These are phyloP conservation scores for Dioctria linearis DNA, from an alignment of 2,888 invertebrate species.

Conservation along the genomic window DNA sequence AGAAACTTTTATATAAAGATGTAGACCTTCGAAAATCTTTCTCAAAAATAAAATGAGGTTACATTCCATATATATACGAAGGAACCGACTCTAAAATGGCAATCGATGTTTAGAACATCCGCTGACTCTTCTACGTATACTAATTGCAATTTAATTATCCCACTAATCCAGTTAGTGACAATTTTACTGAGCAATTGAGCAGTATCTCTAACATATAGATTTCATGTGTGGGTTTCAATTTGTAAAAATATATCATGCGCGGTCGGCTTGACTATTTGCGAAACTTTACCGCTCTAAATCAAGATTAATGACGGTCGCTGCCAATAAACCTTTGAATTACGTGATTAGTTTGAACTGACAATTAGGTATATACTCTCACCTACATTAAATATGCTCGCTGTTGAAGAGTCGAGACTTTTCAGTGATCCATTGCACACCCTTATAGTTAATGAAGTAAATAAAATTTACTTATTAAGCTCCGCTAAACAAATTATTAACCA, in stretches of 20 bases:
- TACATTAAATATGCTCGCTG: neutral
- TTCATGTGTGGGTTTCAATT: conserved; percentile 12
- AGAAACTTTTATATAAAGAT: neutral
- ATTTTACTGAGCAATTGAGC: conserved; percentile 8
- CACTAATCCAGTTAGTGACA: conserved; percentile 16
- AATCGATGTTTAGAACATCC: conserved; percentile 8
- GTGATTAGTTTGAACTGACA: neutral
- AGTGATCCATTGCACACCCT: neutral
- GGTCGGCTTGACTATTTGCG: conserved; percentile 4
- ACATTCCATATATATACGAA: conserved; percentile 7
- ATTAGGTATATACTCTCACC: neutral
- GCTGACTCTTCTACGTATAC: neutral
- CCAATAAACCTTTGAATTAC: conserved; percentile 19
- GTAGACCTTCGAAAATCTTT: conserved; percentile 14
- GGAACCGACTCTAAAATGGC: conserved; percentile 22
- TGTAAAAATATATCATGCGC: neutral
- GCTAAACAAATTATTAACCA: neutral
- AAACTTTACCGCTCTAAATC: neutral
- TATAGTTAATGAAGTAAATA: neutral
- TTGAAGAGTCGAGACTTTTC: neutral
- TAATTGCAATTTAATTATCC: conserved; percentile 41
- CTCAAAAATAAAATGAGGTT: conserved; percentile 24
- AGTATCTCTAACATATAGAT: neutral
- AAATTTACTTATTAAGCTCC: neutral
- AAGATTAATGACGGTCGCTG: conserved; percentile 15